A percentile compares a stretch with the other conserved stretches of the same genome.
Conservation (phyloP, 64 coral and sea anemone genomes). For the Montipora foliosa region DNA sequence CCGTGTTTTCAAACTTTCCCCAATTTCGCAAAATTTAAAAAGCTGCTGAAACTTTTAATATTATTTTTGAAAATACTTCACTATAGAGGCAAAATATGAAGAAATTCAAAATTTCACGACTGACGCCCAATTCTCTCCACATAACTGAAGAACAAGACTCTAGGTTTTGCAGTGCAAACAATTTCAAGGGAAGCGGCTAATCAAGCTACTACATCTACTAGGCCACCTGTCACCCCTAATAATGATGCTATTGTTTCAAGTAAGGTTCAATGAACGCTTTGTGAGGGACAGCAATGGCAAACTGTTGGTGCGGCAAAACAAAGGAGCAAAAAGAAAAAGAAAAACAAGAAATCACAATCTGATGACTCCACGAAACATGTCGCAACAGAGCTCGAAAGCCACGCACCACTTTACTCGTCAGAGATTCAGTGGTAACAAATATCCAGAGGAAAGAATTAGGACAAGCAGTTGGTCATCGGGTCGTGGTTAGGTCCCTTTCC, state of each 20-base stretch:
- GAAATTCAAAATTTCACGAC: too few relatives aligned
- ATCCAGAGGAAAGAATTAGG: background rate
- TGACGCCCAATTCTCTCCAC: too few relatives aligned
- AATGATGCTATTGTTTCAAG: too few relatives aligned
- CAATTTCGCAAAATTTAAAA: too few relatives aligned
- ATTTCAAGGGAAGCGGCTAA: background rate
- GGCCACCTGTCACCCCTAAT: background rate
- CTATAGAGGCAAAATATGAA: too few relatives aligned
- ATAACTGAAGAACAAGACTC: background rate
- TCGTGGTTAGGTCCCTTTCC: constrained; percentile 10
- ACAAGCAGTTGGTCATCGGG: background rate
- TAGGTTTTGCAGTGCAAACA: background rate
- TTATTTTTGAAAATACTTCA: too few relatives aligned
- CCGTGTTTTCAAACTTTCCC: too few relatives aligned
- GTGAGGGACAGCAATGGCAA: background rate
- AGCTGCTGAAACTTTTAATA: too few relatives aligned
- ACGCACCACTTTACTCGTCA: constrained; percentile 4
- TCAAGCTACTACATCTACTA: background rate
- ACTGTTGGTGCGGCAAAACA: background rate
- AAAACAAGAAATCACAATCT: background rate
- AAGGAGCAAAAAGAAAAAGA: background rate
- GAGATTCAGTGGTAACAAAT: constrained; percentile 28
- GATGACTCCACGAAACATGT: background rate
- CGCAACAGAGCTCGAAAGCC: constrained; percentile 5
- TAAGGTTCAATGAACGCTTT: background rate